These are phyloP conservation scores for Camponotus pennsylvanicus DNA, from an alignment of 1,140 invertebrate genomes.

Conservation along the genomic window DNA sequence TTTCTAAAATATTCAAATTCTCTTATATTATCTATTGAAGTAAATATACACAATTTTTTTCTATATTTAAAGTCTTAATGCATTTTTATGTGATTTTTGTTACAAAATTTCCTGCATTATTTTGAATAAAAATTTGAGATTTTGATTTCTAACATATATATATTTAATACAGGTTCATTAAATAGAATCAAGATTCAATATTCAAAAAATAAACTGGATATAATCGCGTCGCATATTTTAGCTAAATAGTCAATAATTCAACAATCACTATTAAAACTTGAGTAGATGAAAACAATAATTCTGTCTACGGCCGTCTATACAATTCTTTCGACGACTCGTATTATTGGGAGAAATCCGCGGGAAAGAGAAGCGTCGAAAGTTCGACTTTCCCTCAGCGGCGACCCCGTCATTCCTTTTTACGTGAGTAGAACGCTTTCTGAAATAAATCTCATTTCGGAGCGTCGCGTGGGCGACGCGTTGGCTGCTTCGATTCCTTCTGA, in stretches of 20 bases:
- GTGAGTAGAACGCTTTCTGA: conserved; percentile 25
- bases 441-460: conserved; percentile 56
- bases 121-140: conserved; percentile 8
- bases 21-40: background rate
- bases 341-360: conserved; percentile 32
- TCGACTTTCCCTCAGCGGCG: conserved; percentile 16
- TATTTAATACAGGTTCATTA: background rate
- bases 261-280: background rate
- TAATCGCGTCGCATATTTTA: background rate
- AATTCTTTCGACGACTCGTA: conserved; percentile 19
- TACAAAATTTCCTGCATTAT: background rate
- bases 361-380: conserved; percentile 34
- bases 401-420: conserved; percentile 47
- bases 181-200: background rate
- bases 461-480: conserved; percentile 64
- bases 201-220: background rate
- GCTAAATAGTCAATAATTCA: background rate
- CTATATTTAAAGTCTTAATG: background rate
- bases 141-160: conserved; percentile 9
- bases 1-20: conserved; percentile 10
- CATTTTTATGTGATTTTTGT: background rate
- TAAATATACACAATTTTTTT: background rate
- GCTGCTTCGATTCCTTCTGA: conserved; percentile 65
- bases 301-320: background rate
- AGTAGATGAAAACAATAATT: conserved; percentile 38